Evolutionary conservation across 2,888 invertebrate species (phyloP).

Genomic region (Drosophila emarginata): DNA sequence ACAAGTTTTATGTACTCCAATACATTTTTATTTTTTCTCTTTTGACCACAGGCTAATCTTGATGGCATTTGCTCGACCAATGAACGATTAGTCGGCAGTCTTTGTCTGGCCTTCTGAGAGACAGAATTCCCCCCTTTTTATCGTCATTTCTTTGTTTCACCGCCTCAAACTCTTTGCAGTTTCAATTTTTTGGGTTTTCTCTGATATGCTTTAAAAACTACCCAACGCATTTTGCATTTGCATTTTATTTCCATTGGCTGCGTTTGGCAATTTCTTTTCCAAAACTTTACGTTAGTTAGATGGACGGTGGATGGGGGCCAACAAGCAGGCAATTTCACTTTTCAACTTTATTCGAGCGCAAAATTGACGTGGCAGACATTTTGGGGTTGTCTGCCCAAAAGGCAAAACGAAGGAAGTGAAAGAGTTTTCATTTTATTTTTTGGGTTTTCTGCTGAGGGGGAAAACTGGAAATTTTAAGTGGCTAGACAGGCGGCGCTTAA

Average conservation of each 20-base stretch:
- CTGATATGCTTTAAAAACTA: slow-evolving; percentile 19
- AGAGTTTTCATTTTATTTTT: background rate
- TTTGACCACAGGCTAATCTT: slow-evolving; percentile 47
- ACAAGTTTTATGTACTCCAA: slow-evolving; percentile 33
- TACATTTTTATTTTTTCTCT: slow-evolving; percentile 11
- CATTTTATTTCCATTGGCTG: slow-evolving; percentile 65
- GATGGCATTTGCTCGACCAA: slow-evolving; percentile 41
- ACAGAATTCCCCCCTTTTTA: background rate
- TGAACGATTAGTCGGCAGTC: slow-evolving; percentile 15
- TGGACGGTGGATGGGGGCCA: background rate
- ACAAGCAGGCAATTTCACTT: slow-evolving; percentile 52
- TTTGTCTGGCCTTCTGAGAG: background rate
- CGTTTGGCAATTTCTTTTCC: slow-evolving; percentile 49
- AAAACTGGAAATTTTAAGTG: slow-evolving; percentile 2
- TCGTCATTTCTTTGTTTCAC: slow-evolving; percentile 23
- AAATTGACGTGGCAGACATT: slow-evolving; percentile 52
- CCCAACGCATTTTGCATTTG: slow-evolving; percentile 41
- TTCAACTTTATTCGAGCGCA: slow-evolving; percentile 64
- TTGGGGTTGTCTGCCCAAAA: background rate
- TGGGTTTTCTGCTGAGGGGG: background rate
- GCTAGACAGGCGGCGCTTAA: slow-evolving; percentile 13
- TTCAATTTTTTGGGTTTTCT: slow-evolving; percentile 31
- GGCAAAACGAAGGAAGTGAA: background rate
- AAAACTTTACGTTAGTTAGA: slow-evolving; percentile 27
- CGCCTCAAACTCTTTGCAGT: background rate